Base-by-base conservation (phyloP, 2,888 invertebrate genomes). In the Lasius platythorax region DNA sequence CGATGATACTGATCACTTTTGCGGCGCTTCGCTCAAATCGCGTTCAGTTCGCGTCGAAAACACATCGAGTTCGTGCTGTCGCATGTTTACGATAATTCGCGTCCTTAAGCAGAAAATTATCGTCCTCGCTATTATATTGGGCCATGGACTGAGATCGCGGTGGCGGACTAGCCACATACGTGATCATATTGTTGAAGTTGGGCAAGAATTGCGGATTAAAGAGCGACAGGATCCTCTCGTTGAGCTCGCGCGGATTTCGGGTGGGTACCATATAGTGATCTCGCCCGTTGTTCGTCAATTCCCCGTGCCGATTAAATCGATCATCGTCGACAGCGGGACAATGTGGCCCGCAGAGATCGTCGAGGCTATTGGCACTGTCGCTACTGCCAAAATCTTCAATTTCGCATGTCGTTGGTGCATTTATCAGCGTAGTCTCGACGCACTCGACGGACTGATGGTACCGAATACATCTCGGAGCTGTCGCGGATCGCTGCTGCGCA, bases 201-300 rank as follows among this genome's bases (percentile, higher is more conserved):
- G 94, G 94, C 84, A 95, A 89, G 87, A 94, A 95, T 82, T 95
- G 94, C 0, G 94, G 94, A 76, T 93, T 94, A 83, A 94, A 95
- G 68, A 94, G 90, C 74, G 94, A 94, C 75, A 94, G 87, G 28
- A 93, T 91, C 79, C 78, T 91, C 89, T 93, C 92, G 85, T 93
- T 91, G 53, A 91, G 43, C 53, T 91, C 91, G 3, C 86, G 73
- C 0, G 91, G 90, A 61, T 87, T 87, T 5, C 86, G 83, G 3
- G 93, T 93, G 5, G 93, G 91, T 67, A 92, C 88, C 93, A 93
- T 93, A 74, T 91, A 93, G 28, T 92, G 92, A 50, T 93, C 93
- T 58, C 74, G 88, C 1, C 72, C 28, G 40, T 78, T 61, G 23
- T 6, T 85, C 5, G 78, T 23, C 12, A 73, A 53, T 53, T 53